Evolutionary conservation across 2,888 invertebrate species (phyloP), one percentile per base, ranked within the genome.

Genomic region (Epsilonema sp.): DNA sequence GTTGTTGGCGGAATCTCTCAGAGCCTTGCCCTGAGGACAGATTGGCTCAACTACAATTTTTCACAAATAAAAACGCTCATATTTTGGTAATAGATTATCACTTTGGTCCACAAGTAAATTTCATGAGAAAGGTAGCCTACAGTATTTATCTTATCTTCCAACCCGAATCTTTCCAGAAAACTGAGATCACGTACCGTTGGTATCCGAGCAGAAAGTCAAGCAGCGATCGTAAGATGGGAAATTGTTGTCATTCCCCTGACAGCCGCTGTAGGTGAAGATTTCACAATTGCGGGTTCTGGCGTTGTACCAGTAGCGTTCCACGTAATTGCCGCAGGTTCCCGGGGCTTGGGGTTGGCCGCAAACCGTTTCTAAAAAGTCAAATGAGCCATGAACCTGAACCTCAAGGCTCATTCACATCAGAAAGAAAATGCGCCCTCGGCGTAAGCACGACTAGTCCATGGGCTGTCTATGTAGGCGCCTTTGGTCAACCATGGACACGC

Each of bases 241-340:
- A 11, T 16, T 31, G 31, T 31, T 31, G 31, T 31, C 31, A 16
- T 31, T 31, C 5, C 44, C 44, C 19, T 39, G 37, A 22, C 44
- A 44, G n/a, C 44, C 44, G 5, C 21, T 21, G 44, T 26, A 44
- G 26, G 19, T 37, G 39, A 44, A 44, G 16, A 22, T 16, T 31
- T 44, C 11, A 22, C 44, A 44, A 5, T 16, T 37, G 20, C 40
- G 26, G 44, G 44, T 44, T 13, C 26, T 31, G 16, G 44, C 38
- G 23, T 44, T 44, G 44, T 20, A 37, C 21, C 20, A 44, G 5
- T n/a, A 44, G 5, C 31, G 4, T 8, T 31, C 21, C 23, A 44
- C 39, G 38, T 26, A 21, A 11, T 22, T 39, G 16, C n/a, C 11
- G 31, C 44, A 44, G 16, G 39, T 22, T 5, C 44, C 44, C 3